These are phyloP conservation scores for Rachycentron canadum DNA, from an alignment of 2,797 vertebrate genomes.

Conservation along the genomic window DNA sequence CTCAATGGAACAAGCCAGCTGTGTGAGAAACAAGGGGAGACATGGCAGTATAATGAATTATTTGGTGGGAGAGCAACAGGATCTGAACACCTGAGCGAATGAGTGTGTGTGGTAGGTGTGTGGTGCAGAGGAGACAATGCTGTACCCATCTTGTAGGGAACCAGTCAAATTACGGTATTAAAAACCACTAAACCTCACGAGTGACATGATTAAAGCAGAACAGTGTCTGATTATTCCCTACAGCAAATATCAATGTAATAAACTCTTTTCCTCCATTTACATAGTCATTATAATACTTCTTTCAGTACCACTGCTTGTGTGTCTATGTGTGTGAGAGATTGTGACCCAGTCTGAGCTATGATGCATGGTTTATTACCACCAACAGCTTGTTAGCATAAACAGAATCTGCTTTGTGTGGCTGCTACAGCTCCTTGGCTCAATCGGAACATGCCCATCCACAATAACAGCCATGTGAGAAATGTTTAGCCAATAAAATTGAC, in stretches of 20 bases:
- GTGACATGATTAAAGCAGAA: slow-evolving; percentile 4
- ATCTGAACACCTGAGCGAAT: slow-evolving; percentile 77
- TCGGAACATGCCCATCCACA: slow-evolving; percentile 41
- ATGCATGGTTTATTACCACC: slow-evolving; percentile 61
- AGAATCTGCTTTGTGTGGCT: slow-evolving; percentile 66
- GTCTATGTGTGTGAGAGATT: slow-evolving; percentile 17
- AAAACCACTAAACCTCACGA: slow-evolving; percentile 1
- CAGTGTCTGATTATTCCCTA: slow-evolving; percentile 4
- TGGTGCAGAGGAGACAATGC: slow-evolving; percentile 5
- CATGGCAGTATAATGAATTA: slow-evolving; percentile 82
- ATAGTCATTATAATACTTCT: slow-evolving; percentile 18
- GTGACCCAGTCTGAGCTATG: slow-evolving; percentile 37
- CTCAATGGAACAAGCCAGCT: slow-evolving; percentile 78
- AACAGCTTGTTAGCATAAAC: slow-evolving; percentile 62
- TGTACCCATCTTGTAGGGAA: slow-evolving; percentile 28
- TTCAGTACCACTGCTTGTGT: slow-evolving; percentile 21
- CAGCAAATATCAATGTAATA: slow-evolving; percentile 5
- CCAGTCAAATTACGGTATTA: slow-evolving; percentile 31
- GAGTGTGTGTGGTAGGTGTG: slow-evolving; percentile 31
- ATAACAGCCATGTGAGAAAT: slow-evolving; percentile 66
- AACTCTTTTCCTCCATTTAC: slow-evolving; percentile 16
- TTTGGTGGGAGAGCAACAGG: slow-evolving; percentile 79
- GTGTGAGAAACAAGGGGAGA: slow-evolving; percentile 81
- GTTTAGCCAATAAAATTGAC: slow-evolving; percentile 54
- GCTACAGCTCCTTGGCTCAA: slow-evolving; percentile 51